Evolutionary conservation across 2,888 invertebrate species (phyloP), one percentile per base, ranked within the genome.

Genomic region (Drosophila sordidula): DNA sequence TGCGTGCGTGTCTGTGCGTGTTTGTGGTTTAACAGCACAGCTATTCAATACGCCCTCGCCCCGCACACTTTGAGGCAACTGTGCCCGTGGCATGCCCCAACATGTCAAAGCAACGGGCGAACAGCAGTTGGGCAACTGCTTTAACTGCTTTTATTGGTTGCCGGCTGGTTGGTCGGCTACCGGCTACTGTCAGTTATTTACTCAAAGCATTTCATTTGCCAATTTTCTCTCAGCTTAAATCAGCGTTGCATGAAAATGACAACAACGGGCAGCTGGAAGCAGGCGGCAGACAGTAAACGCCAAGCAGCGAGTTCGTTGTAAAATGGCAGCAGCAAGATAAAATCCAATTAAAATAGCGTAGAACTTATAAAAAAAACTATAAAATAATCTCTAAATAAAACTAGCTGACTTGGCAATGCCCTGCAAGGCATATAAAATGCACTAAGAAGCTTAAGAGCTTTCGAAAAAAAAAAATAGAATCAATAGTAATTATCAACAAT

Each of bases 171-270:
- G 16, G 8, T 36, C 16, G 51, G 49, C 22, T 34, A 41, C 42
- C 22, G 50, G 44, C 51, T 61, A 32, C 59, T 70, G 71, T 63
- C 75, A 80, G 80, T 68, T 89, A 70, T 83, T 83, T 87, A 71
- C 80, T 65, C 67, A 66, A 82, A 82, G 87, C 88, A 75, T 88
- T 82, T 82, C 80, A 82, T 79, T 85, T 82, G 88, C 69, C 89
- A 88, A 86, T 83, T 83, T 87, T 70, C 67, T 52, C 59, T 39
- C 70, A 80, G 78, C 78, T 86, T 83, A 76, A 83, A 76, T 80
- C 89, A 76, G 69, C 83, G 87, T 72, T 56, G 66, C 84, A 68
- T 77, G 77, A 76, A 84, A 87, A 71, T 77, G 67, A 80, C 47
- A 64, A 49, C 47, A 57, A 38, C 46, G 29, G 38, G 22, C 47